Conservation (phyloP, 2,888 invertebrate genomes). For the Petrolisthes manimaculis region DNA sequence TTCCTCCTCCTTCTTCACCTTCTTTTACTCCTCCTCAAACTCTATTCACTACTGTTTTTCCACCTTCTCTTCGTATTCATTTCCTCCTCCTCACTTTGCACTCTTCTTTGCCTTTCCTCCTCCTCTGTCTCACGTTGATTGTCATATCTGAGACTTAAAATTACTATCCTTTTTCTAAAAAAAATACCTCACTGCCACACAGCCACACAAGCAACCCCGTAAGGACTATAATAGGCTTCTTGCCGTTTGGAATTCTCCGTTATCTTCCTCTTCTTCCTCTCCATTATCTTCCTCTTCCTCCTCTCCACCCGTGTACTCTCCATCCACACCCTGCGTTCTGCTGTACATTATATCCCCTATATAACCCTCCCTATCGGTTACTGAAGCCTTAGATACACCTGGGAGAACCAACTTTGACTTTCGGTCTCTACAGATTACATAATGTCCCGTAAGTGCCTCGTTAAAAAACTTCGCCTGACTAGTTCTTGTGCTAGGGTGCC, state of each 20-base stretch:
- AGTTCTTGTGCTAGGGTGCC: not conserved
- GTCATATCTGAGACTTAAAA: too few relatives aligned
- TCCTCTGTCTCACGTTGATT: too few relatives aligned
- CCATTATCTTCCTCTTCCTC: not conserved
- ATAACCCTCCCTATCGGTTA: not conserved
- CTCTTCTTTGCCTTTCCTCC: too few relatives aligned
- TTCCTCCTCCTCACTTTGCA: too few relatives aligned
- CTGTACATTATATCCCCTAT: not conserved
- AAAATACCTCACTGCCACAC: too few relatives aligned
- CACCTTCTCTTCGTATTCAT: too few relatives aligned
- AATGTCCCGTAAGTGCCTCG: not conserved
- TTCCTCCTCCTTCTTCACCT: not conserved
- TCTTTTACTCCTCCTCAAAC: not conserved
- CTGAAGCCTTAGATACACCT: not conserved
- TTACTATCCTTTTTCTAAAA: too few relatives aligned
- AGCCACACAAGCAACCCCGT: too few relatives aligned
- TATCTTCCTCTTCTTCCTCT: too few relatives aligned
- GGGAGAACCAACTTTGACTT: not conserved
- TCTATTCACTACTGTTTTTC: too few relatives aligned
- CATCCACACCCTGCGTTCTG: not conserved
- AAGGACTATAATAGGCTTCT: too few relatives aligned
- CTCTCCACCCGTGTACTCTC: not conserved
- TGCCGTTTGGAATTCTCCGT: too few relatives aligned
- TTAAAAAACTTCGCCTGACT: not conserved
- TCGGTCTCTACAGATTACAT: not conserved